Evolutionary conservation across 2,888 invertebrate genomes (phyloP).

Genomic region (Nycteola revayana): DNA sequence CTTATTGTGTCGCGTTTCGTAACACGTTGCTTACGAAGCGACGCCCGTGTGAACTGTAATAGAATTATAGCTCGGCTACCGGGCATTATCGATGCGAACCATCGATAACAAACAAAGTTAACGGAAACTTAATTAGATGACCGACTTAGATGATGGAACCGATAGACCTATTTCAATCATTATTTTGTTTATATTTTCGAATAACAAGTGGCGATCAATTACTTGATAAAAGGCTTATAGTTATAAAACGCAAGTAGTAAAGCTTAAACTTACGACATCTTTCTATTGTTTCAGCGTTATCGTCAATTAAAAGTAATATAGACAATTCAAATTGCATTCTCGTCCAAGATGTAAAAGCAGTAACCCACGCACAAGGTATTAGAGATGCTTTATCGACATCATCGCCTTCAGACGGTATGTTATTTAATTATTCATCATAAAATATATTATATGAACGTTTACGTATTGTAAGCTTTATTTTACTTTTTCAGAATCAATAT

Average conservation of each 20-base stretch:
- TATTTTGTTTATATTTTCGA: no score
- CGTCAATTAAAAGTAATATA: conserved; percentile 94
- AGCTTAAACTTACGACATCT: conserved; percentile 10
- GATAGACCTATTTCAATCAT: no score
- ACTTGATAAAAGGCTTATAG: no score
- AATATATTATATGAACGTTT: background rate
- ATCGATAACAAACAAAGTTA: conserved; percentile 58
- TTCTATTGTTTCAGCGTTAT: conserved; percentile 88
- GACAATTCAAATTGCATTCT: conserved; percentile 94
- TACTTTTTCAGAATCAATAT: conserved; percentile 84
- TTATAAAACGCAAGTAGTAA: conserved; percentile 16
- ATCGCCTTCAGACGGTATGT: conserved; percentile 74
- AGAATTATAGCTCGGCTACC: conserved; percentile 63
- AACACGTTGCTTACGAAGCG: conserved; percentile 45
- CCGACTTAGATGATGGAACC: conserved; percentile 50
- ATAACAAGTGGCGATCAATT: no score
- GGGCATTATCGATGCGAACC: conserved; percentile 57
- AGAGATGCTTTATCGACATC: conserved; percentile 85
- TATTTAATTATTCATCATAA: background rate
- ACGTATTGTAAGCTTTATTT: background rate
- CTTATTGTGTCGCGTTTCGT: conserved; percentile 60
- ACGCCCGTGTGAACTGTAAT: conserved; percentile 57
- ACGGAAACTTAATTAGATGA: conserved; percentile 63
- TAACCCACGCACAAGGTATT: conserved; percentile 92
- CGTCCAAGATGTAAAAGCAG: conserved; percentile 94